Conservation (phyloP, 2,797 vertebrate species). For the Clarias pachynema region DNA sequence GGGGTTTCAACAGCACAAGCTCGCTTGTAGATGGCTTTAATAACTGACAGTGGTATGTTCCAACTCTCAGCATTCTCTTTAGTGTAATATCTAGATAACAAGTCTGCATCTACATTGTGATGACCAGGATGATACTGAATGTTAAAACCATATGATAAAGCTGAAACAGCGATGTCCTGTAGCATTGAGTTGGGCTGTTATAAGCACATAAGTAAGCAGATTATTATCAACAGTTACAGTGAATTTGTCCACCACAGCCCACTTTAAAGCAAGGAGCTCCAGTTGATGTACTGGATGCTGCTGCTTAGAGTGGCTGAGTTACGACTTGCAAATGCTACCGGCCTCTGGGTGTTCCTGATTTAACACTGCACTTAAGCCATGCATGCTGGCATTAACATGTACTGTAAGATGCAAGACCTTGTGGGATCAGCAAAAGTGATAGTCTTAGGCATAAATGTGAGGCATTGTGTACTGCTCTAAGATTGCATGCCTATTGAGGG, state of each 20-base stretch:
- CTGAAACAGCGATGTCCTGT: background rate
- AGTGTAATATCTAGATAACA: background rate
- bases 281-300: background rate
- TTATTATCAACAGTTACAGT: background rate
- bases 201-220: background rate
- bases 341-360: background rate
- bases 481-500: too few relatives aligned
- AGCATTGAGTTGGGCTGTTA: background rate
- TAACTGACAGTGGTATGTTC: background rate
- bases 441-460: too few relatives aligned
- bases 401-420: background rate
- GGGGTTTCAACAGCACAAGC: rapidly evolving
- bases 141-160: background rate
- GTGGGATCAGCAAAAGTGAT: background rate
- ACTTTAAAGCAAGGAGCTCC: background rate
- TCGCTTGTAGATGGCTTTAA: background rate
- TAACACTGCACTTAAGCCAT: background rate
- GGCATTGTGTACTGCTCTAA: too few relatives aligned
- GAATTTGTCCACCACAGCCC: background rate
- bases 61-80: too few relatives aligned
- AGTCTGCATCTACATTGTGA: background rate
- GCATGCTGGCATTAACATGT: background rate
- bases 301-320: background rate
- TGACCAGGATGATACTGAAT: background rate
- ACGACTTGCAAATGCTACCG: background rate